Conservation (phyloP, 2,113 vertebrate genomes). For the Sterrhoptilus dennistouni region DNA sequence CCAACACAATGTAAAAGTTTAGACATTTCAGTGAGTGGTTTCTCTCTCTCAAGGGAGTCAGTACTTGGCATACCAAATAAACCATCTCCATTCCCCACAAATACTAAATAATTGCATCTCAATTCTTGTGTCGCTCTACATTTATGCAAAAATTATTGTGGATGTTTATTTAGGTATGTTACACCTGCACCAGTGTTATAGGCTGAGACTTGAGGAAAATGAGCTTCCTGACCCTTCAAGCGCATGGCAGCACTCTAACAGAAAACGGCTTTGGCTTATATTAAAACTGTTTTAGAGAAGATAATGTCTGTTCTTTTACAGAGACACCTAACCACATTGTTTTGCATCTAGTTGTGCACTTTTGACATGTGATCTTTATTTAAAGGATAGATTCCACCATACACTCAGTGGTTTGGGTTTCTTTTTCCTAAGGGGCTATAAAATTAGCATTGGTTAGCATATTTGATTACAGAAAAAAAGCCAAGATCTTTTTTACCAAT, state of each 20-base stretch:
- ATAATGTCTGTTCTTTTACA: background rate
- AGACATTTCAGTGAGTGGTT: background rate
- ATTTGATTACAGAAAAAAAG: background rate
- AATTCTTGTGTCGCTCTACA: constrained; percentile 44
- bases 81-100: constrained; percentile 35
- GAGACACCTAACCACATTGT: background rate
- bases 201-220: constrained; percentile 41
- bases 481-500: background rate
- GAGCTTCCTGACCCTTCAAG: constrained; percentile 61
- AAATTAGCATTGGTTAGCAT: background rate
- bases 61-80: constrained; percentile 61
- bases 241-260: background rate
- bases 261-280: background rate
- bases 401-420: background rate
- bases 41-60: constrained; percentile 34
- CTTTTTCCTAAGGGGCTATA: background rate
- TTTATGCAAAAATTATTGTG: constrained; percentile 58
- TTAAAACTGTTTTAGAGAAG: background rate
- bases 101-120: constrained; percentile 62
- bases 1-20: background rate
- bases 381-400: background rate
- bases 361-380: background rate
- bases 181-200: background rate
- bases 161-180: constrained; percentile 23
- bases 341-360: background rate